These are phyloP conservation scores for Cynocephalus volans DNA, from an alignment of 2,113 vertebrate species.

Conservation along the genomic window DNA sequence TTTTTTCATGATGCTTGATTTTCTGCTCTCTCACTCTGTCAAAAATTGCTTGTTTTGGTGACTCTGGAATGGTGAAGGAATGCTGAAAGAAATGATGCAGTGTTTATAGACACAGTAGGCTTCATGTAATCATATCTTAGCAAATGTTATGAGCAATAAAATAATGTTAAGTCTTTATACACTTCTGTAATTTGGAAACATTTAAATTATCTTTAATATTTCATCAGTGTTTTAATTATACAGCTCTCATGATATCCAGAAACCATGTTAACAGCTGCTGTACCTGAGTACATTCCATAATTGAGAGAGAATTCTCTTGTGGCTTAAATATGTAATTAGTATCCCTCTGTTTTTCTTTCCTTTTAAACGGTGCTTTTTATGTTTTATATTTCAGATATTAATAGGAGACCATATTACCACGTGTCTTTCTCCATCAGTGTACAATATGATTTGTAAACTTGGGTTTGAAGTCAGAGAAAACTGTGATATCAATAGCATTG, in stretches of 20 bases:
- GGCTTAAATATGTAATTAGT: neutral
- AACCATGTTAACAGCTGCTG: neutral
- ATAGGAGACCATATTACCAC: slow-evolving; percentile 71
- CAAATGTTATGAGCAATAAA: neutral
- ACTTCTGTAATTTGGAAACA: slow-evolving; percentile 8
- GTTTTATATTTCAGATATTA: slow-evolving; percentile 82
- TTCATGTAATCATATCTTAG: neutral
- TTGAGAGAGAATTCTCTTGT: neutral
- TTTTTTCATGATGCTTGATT: neutral
- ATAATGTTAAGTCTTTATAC: neutral
- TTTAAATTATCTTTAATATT: neutral
- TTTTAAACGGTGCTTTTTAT: neutral
- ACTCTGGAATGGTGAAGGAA: neutral
- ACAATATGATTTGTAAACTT: slow-evolving; percentile 87
- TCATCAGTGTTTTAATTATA: neutral
- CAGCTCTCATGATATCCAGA: neutral
- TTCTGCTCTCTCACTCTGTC: neutral
- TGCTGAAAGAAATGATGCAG: neutral
- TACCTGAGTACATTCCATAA: neutral
- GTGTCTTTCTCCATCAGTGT: slow-evolving; percentile 89
- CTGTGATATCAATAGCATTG: slow-evolving; percentile 79
- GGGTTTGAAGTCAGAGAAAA: slow-evolving; percentile 87
- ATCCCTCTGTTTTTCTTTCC: neutral
- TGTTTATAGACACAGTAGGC: neutral
- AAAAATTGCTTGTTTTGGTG: neutral